These are phyloP conservation scores for Pterostichus madidus DNA, from an alignment of 2,888 invertebrate genomes.

Conservation along the genomic window DNA sequence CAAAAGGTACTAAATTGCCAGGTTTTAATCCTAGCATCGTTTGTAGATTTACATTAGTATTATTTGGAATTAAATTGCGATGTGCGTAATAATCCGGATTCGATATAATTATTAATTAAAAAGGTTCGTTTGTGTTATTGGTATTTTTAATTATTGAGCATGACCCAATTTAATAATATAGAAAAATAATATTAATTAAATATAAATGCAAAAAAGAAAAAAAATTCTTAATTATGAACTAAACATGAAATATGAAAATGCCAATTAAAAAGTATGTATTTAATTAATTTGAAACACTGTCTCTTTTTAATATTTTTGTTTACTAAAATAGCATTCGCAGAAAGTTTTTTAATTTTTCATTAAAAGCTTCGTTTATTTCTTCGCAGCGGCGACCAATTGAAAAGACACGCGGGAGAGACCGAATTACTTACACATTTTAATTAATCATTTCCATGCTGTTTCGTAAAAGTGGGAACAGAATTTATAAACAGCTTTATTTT, in stretches of 20 bases:
- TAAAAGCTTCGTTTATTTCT: constrained; percentile 30
- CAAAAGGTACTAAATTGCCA: too few species aligned
- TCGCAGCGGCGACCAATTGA: neutral
- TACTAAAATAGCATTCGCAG: neutral
- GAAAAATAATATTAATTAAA: too few species aligned
- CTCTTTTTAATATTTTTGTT: constrained; percentile 18
- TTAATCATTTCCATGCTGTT: constrained; percentile 34
- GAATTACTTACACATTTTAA: constrained; percentile 37
- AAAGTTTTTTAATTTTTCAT: constrained; percentile 43
- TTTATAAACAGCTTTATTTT: constrained; percentile 16
- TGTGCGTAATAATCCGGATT: too few species aligned
- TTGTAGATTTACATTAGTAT: too few species aligned
- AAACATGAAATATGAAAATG: neutral
- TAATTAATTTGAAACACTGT: constrained; percentile 15
- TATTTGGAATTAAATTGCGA: too few species aligned
- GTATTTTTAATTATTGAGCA: too few species aligned
- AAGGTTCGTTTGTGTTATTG: too few species aligned
- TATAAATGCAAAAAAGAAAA: too few species aligned
- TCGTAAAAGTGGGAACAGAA: constrained; percentile 6
- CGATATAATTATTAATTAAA: too few species aligned
- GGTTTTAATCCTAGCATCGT: too few species aligned
- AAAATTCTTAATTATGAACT: too few species aligned
- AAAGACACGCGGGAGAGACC: constrained; percentile 11
- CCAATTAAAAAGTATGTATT: constrained; percentile 8
- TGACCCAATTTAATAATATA: too few species aligned